Evolutionary conservation across 1,140 invertebrate species (phyloP).

Genomic region (Papilio aristodemus): DNA sequence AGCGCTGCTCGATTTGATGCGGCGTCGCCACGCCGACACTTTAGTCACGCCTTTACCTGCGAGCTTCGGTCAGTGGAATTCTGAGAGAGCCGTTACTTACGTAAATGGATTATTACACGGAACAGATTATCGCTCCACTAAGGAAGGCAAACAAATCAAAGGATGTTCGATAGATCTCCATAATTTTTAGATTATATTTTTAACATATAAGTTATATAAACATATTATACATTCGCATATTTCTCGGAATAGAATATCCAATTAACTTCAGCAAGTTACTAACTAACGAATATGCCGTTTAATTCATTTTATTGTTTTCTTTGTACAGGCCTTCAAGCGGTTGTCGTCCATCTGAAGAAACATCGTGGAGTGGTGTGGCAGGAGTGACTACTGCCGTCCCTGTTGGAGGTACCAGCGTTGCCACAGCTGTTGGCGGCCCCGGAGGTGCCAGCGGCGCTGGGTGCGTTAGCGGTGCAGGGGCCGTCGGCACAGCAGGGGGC

Average conservation of each 20-base stretch:
- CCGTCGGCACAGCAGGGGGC: constrained; percentile 43
- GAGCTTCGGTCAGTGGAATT: constrained; percentile 16
- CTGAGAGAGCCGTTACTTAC: constrained; percentile 20
- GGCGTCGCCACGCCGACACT: constrained; percentile 3
- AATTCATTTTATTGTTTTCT: background rate
- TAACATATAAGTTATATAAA: too few relatives aligned
- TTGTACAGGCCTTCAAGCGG: constrained; percentile 43
- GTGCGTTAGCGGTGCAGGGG: constrained; percentile 51
- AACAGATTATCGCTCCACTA: background rate
- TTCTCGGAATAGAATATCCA: background rate
- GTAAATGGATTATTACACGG: background rate
- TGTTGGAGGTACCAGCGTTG: background rate
- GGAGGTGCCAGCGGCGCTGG: constrained; percentile 58
- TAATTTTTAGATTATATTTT: too few relatives aligned
- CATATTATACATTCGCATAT: too few relatives aligned
- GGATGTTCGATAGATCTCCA: too few relatives aligned
- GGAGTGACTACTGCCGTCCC: constrained; percentile 4
- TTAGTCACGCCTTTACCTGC: constrained; percentile 23
- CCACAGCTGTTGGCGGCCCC: constrained; percentile 55
- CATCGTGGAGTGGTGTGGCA: constrained; percentile 21
- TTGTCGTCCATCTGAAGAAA: constrained; percentile 25
- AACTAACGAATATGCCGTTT: background rate
- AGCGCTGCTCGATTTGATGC: constrained; percentile 20
- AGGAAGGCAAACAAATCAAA: background rate
- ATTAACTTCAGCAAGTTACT: background rate